Base-by-base conservation (phyloP, 2,113 vertebrate genomes). In the Egretta garzetta region DNA sequence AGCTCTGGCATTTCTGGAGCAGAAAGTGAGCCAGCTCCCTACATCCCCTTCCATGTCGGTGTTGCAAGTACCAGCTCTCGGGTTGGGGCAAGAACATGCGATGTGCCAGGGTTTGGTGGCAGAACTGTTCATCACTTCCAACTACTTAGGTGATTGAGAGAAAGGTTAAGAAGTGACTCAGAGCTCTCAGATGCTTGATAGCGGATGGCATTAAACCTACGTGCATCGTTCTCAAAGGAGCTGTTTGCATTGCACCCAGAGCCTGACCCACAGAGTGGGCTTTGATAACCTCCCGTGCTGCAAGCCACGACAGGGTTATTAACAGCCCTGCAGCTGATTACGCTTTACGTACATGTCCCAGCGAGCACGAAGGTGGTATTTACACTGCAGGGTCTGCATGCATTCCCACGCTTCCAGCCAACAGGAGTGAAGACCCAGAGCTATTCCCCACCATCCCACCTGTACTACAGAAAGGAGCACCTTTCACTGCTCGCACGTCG, bases 31-130 rank as follows among this genome's bases (percentile, higher is more conserved):
- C 71, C 4, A 6, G 60, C 19, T 90, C 39, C 49, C 71, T 60
- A 3, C 32, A 3, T 12, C 49, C n/a, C 39, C 47, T 50, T 45
- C 37, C 37, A 14, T 0, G 0, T 11, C 0, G 0, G 19, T 60
- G 79, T 49, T 2, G 0, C 88, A 45, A 77, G 63, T 1, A 24
- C 23, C 72, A 8, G 67, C 71, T 5, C 21, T 28, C 0, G 1
- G 19, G 10, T 1, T n/a, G 63, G 47, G 83, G 41, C 0, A 3
- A 35, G 50, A 58, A 60, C 0, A 0, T 0, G 3, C 10, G 50
- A 50, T 1, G 1, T 71, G 56, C 52, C 68, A 39, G 80, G 52
- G 14, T 17, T 59, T 8, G 76, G 22, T 81, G 68, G n/a, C 76
- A 81, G 33, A 89, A 18, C 53, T 35, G 35, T 18, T 30, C 60